A percentile compares a stretch with the other conserved stretches of the same genome.
Conservation (phyloP, 2,113 vertebrate species). For the Columba livia region DNA sequence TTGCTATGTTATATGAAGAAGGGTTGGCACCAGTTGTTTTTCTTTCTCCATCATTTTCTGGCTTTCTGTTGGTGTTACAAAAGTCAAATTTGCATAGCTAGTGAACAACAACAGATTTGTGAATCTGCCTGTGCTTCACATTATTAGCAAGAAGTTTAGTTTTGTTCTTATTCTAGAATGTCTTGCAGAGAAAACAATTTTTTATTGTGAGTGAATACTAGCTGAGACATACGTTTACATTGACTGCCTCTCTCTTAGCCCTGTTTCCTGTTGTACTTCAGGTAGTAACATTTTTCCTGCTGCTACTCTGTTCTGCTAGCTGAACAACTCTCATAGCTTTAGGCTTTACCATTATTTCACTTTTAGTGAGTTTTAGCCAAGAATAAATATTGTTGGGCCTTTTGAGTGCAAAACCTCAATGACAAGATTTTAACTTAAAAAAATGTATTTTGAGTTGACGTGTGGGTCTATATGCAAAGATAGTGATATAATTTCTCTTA, state of each 20-base stretch:
- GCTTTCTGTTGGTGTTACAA: slow-evolving; percentile 33
- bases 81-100: slow-evolving; percentile 36
- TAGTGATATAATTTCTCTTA: not conserved
- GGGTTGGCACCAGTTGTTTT: not conserved
- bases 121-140: not conserved
- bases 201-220: not conserved
- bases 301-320: not conserved
- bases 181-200: not conserved
- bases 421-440: not conserved
- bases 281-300: not conserved
- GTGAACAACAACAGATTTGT: slow-evolving; percentile 4
- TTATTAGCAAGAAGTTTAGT: not conserved
- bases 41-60: not conserved
- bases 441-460: not conserved
- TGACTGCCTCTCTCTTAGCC: not conserved
- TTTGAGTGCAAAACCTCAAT: not conserved
- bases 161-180: not conserved
- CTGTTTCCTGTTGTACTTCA: not conserved
- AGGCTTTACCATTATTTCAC: not conserved
- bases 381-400: not conserved
- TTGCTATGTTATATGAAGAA: not conserved
- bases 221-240: not conserved
- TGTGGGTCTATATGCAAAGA: not conserved
- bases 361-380: not conserved
- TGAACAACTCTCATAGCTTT: not conserved